Percentiles rank a stretch among this genome's conserved stretches.
phyloP scores from a whole-genome alignment of 2,888 invertebrate genomes.

The Augiades crinisus region DNA sequence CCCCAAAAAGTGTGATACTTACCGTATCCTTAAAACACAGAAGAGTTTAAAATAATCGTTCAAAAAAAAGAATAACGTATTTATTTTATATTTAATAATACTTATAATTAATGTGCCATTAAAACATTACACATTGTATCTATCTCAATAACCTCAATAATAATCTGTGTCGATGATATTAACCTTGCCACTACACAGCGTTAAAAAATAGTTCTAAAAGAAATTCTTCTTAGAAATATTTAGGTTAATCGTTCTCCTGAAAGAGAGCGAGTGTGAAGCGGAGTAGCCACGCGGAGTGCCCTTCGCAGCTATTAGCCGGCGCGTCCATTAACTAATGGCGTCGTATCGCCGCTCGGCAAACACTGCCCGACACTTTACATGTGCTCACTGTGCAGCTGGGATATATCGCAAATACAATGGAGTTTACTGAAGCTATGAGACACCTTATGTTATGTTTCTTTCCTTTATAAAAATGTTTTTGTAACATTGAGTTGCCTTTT shows the following conservation, averaged over 20 bases:
- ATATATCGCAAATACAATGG: no score
- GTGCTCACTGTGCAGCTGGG: neutral
- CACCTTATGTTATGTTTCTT: no score
- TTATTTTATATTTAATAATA: no score
- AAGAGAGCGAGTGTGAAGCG: slow-evolving; percentile 13
- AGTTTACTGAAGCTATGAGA: no score
- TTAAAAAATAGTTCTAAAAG: neutral
- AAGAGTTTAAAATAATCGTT: no score
- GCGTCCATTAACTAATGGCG: slow-evolving; percentile 70
- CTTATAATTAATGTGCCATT: no score
- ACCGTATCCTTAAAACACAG: no score
- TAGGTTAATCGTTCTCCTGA: neutral
- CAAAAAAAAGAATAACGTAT: no score
- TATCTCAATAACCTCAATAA: neutral
- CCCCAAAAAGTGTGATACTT: no score
- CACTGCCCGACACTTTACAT: slow-evolving; percentile 8
- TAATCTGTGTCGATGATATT: neutral
- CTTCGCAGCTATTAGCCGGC: slow-evolving; percentile 33
- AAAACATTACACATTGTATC: no score
- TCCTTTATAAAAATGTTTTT: no score
- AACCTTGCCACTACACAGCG: neutral
- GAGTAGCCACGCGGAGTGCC: slow-evolving; percentile 29
- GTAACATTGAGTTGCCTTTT: no score
- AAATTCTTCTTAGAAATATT: neutral
- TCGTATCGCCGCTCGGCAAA: slow-evolving; percentile 49